These are phyloP conservation scores for Gulo gulo DNA, from an alignment of 2,113 vertebrate species.

Conservation along the genomic window DNA sequence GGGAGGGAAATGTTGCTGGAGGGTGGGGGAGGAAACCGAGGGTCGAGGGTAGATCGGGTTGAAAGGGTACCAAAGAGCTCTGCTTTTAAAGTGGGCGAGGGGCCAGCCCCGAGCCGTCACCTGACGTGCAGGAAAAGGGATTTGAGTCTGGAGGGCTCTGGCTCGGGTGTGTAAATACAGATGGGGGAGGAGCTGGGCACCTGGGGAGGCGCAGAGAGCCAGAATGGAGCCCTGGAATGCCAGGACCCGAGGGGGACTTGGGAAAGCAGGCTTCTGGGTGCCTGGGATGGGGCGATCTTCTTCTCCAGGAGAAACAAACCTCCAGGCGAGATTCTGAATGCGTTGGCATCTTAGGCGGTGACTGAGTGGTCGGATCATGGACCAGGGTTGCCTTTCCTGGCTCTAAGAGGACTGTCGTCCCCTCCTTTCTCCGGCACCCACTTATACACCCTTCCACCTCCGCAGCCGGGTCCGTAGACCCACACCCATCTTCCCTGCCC, in stretches of 20 bases:
- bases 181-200: slow-evolving; percentile 49
- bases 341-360: slow-evolving; percentile 49
- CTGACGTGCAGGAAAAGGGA: neutral
- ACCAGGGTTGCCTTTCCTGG: slow-evolving; percentile 10
- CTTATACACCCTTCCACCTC: neutral
- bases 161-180: slow-evolving; percentile 24
- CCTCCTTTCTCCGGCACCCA: neutral
- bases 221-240: neutral
- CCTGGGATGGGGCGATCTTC: neutral
- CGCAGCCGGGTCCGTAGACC: neutral
- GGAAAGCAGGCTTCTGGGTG: neutral
- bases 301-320: neutral
- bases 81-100: neutral
- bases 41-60: neutral
- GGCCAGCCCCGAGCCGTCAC: neutral
- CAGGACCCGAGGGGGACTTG: neutral
- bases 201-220: neutral
- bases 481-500: slow-evolving; percentile 41
- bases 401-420: neutral
- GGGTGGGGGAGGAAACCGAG: neutral
- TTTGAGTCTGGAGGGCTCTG: neutral
- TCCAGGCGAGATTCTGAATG: slow-evolving; percentile 26
- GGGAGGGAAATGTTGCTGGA: neutral
- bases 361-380: slow-evolving; percentile 36
- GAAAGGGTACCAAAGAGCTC: neutral